Evolutionary conservation across 2,888 invertebrate genomes (phyloP).

Genomic region (Enchytraeus crypticus): DNA sequence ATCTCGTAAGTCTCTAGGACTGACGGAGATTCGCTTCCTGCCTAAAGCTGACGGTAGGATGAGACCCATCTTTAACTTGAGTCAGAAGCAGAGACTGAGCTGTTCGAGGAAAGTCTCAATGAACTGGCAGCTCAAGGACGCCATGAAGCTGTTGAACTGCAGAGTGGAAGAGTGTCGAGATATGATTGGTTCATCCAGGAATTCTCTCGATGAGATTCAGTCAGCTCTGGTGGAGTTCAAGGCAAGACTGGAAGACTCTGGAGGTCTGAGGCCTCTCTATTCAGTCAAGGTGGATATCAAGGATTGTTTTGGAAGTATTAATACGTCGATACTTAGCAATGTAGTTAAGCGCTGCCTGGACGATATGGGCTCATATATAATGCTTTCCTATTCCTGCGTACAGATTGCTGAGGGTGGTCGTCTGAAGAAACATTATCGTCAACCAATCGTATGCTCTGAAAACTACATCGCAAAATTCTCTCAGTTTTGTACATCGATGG

Average conservation of each 20-base stretch:
- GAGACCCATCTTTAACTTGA: constrained; percentile 39
- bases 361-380: not conserved
- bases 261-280: constrained; percentile 29
- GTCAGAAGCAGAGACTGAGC: constrained; percentile 10
- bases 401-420: not conserved
- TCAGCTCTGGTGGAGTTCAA: constrained; percentile 28
- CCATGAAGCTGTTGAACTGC: constrained; percentile 30
- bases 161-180: constrained; percentile 28
- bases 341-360: constrained; percentile 29
- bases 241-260: constrained; percentile 10
- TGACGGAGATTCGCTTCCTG: constrained; percentile 36
- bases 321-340: constrained; percentile 30
- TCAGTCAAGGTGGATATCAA: constrained; percentile 43
- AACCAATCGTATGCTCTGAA: not conserved
- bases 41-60: constrained; percentile 36
- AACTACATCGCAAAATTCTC: not conserved
- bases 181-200: constrained; percentile 31
- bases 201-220: constrained; percentile 35
- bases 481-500: not conserved
- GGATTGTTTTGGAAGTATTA: constrained; percentile 39
- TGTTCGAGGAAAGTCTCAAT: constrained; percentile 21
- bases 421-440: not conserved
- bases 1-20: constrained; percentile 28
- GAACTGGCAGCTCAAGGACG: constrained; percentile 33
- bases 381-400: not conserved